Conservation (phyloP, 1,140 invertebrate species). For the Bicyclus anynana region DNA sequence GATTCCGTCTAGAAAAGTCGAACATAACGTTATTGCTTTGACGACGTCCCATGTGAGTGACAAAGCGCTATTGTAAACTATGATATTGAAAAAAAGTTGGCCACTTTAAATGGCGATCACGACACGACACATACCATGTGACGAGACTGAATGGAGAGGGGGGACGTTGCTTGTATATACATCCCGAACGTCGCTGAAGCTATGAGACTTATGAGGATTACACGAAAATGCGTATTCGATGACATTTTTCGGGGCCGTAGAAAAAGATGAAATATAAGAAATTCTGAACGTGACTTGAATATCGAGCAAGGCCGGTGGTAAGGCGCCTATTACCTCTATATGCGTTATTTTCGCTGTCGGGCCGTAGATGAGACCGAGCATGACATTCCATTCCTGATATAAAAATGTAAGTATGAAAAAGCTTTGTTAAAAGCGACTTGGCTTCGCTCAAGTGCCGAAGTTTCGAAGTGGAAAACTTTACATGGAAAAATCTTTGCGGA, state of each 20-base stretch:
- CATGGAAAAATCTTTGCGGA: constrained; percentile 71
- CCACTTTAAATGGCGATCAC: constrained; percentile 53
- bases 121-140: constrained; percentile 55
- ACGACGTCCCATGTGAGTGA: constrained; percentile 20
- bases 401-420: constrained; percentile 77
- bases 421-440: constrained; percentile 73
- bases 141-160: constrained; percentile 33
- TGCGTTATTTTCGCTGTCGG: constrained; percentile 70
- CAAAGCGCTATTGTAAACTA: constrained; percentile 29
- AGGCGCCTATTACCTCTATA: constrained; percentile 71
- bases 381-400: constrained; percentile 73
- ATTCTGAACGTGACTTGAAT: constrained; percentile 74
- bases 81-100: constrained; percentile 27
- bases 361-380: constrained; percentile 66
- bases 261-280: constrained; percentile 77
- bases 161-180: constrained; percentile 41
- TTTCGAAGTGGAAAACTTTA: constrained; percentile 76
- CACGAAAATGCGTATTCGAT: constrained; percentile 76
- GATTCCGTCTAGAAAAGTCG: background rate
- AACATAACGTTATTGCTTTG: constrained; percentile 13
- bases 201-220: constrained; percentile 75
- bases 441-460: constrained; percentile 72
- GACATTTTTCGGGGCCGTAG: constrained; percentile 74
- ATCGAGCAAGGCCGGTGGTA: constrained; percentile 48
- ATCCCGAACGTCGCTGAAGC: constrained; percentile 54